Conservation (phyloP, 2,888 invertebrate species). For the Euspilapteryx auroguttella region DNA sequence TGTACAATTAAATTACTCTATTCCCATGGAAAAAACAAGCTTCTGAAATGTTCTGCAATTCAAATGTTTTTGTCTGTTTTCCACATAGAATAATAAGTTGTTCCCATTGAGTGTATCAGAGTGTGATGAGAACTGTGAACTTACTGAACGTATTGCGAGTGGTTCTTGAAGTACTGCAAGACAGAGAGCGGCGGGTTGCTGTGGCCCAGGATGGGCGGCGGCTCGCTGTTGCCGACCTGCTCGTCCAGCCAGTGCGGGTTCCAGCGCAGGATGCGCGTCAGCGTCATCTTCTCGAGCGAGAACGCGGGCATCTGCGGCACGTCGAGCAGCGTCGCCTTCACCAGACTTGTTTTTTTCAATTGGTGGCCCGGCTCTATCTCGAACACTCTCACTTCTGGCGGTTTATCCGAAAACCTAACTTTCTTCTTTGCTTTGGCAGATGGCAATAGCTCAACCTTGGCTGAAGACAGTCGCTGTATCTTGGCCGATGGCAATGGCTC, state of each 20-base stretch:
- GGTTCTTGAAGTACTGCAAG: conserved; percentile 54
- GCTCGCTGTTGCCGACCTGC: conserved; percentile 40
- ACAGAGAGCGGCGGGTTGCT: conserved; percentile 49
- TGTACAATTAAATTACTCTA: no score
- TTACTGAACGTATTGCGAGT: conserved; percentile 63
- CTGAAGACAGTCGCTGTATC: no score
- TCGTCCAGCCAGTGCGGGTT: conserved; percentile 68
- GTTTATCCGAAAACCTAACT: conserved; percentile 28
- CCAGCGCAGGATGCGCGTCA: conserved; percentile 65
- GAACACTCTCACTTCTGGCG: conserved; percentile 23
- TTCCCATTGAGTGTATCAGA: no score
- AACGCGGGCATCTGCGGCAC: conserved; percentile 23
- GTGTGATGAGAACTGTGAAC: no score
- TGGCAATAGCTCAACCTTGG: no score
- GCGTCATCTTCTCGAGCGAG: conserved; percentile 42
- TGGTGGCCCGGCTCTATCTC: conserved; percentile 38
- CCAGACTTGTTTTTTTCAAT: conserved; percentile 31
- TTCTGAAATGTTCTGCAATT: no score
- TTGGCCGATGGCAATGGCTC: no score
- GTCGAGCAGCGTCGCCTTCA: conserved; percentile 25
- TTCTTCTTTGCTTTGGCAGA: conserved; percentile 22
- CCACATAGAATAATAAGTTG: no score
- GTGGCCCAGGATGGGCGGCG: conserved; percentile 58
- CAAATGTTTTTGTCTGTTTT: no score
- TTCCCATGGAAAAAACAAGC: no score